Conservation (phyloP, 2,113 vertebrate species). For the Crypturellus undulatus region DNA sequence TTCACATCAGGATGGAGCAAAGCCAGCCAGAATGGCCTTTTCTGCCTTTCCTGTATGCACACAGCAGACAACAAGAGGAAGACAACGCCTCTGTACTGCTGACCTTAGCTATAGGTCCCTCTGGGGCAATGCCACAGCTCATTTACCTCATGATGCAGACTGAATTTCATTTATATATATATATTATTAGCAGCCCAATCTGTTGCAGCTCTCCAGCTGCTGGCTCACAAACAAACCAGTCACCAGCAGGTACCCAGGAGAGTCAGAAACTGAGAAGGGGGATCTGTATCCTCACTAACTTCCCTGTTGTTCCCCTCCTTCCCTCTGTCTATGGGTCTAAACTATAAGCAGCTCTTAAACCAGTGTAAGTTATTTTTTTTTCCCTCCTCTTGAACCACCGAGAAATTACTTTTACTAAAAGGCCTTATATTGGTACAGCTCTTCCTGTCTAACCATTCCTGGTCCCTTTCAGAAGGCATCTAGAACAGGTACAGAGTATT, state of each 20-base stretch:
- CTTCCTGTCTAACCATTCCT: not conserved
- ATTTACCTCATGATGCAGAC: conserved; percentile 42
- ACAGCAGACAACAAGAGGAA: not conserved
- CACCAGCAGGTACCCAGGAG: not conserved
- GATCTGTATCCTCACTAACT: not conserved
- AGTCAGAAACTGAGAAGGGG: not conserved
- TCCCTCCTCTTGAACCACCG: not conserved
- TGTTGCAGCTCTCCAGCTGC: not conserved
- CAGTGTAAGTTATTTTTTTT: not conserved
- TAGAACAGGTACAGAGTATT: not conserved
- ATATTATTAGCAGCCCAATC: not conserved
- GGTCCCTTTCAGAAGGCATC: not conserved
- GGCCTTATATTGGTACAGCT: not conserved
- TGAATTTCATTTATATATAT: not conserved
- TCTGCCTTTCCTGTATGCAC: not conserved
- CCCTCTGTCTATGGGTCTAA: not conserved
- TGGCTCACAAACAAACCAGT: not conserved
- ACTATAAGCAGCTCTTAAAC: not conserved
- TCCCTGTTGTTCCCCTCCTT: not conserved
- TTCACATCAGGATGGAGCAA: not conserved
- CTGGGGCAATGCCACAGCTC: conserved; percentile 47
- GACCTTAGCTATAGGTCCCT: not conserved
- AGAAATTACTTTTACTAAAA: not conserved
- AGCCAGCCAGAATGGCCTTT: conserved; percentile 1
- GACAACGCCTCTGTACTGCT: not conserved